Percentiles rank a stretch among this genome's conserved stretches.
phyloP scores from a whole-genome alignment of 2,113 vertebrate genomes.

The Gallinago media region DNA sequence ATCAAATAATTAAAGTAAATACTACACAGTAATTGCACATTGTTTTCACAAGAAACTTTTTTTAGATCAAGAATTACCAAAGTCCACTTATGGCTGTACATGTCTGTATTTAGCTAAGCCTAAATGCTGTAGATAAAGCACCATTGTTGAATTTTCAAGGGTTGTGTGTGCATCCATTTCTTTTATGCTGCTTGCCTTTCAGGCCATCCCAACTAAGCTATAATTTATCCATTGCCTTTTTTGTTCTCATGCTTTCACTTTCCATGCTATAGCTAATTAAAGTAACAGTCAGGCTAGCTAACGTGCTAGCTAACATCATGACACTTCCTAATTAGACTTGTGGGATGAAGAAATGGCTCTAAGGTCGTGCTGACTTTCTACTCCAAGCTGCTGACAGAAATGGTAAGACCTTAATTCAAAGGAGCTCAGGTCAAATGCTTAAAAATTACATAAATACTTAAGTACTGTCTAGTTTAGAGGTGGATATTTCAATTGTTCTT shows the following conservation, averaged over 20 bases:
- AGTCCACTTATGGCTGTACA: not conserved
- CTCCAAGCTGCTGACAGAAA: not conserved
- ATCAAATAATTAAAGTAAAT: not conserved
- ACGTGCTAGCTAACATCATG: not conserved
- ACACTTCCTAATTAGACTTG: conserved; percentile 32
- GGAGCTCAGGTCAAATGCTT: not conserved
- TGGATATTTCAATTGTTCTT: not conserved
- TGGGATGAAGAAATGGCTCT: conserved; percentile 18
- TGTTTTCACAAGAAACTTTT: conserved; percentile 21
- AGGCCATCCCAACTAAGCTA: not conserved
- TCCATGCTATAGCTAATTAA: conserved; percentile 7
- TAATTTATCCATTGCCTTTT: conserved; percentile 52
- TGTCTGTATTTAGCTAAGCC: not conserved
- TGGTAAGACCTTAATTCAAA: not conserved
- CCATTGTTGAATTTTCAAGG: conserved; percentile 18
- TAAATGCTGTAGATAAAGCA: conserved; percentile 29
- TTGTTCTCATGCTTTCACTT: conserved; percentile 1
- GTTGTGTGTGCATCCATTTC: not conserved
- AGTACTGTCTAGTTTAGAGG: not conserved
- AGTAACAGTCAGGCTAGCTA: not conserved
- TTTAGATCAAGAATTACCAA: not conserved
- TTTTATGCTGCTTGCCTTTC: not conserved
- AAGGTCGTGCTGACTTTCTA: not conserved
- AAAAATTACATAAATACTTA: not conserved
- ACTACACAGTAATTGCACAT: not conserved